These are phyloP conservation scores for Pseudorasbora parva DNA, from an alignment of 2,113 vertebrate species.

Conservation along the genomic window DNA sequence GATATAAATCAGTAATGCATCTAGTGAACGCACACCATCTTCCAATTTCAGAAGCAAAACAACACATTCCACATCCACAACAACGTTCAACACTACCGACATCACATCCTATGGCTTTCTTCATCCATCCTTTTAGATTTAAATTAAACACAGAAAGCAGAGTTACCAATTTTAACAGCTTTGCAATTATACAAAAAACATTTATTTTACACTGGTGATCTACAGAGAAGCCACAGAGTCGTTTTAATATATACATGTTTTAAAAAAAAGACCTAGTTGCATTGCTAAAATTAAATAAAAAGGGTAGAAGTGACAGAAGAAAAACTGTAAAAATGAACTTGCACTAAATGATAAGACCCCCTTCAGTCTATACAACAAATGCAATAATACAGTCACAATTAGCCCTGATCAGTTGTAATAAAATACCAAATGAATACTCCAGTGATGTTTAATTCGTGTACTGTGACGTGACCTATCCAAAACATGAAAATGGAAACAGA, in stretches of 20 bases:
- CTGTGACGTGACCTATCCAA: background rate
- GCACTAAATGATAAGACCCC: background rate
- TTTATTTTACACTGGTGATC: conserved; percentile 14
- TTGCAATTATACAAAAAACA: background rate
- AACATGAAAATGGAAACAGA: background rate
- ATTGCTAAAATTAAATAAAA: conserved; percentile 19
- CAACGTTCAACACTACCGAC: background rate
- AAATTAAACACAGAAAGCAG: background rate
- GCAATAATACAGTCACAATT: background rate
- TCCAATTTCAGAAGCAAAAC: background rate
- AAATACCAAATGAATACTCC: background rate
- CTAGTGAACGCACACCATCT: background rate
- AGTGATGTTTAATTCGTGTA: background rate
- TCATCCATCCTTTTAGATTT: background rate
- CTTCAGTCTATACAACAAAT: background rate
- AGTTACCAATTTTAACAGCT: background rate
- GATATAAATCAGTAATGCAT: conserved; percentile 17
- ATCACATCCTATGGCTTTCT: background rate
- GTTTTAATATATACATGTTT: conserved; percentile 18
- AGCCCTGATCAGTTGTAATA: background rate
- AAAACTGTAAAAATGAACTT: background rate
- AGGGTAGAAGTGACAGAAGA: background rate
- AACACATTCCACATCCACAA: conserved; percentile 7
- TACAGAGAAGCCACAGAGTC: background rate
- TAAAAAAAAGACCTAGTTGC: background rate